Conservation (phyloP, 1,140 invertebrate genomes). For the Aphis craccivora region DNA sequence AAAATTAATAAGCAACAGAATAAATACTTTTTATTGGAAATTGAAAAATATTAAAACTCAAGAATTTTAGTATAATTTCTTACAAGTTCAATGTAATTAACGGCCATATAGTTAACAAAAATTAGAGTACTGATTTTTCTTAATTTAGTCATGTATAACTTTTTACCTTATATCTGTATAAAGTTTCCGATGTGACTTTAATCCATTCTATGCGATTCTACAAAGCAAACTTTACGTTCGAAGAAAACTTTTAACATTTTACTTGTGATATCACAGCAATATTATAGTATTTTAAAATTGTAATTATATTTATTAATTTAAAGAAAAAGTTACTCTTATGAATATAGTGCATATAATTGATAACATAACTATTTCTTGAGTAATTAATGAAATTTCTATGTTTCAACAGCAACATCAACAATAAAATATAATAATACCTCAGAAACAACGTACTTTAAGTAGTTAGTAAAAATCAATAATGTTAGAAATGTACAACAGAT, state of each 20-base stretch:
- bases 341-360: neutral
- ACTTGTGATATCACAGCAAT: neutral
- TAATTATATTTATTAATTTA: neutral
- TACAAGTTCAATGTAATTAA: neutral
- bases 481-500: neutral
- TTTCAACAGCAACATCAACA: neutral
- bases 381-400: neutral
- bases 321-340: neutral
- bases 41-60: neutral
- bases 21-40: neutral
- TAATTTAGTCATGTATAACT: neutral
- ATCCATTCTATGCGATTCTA: neutral
- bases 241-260: slow-evolving; percentile 18
- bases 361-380: neutral
- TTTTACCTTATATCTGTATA: slow-evolving; percentile 31
- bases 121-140: slow-evolving; percentile 7
- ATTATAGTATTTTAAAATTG: neutral
- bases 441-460: neutral
- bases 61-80: neutral
- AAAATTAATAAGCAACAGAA: neutral
- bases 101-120: neutral
- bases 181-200: slow-evolving; percentile 15
- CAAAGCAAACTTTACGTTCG: neutral
- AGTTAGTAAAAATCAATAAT: neutral
- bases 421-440: neutral